A percentile compares a stretch with the other conserved stretches of the same genome.
Evolutionary conservation across 2,113 vertebrate species (phyloP).

Genomic region (Calypte anna): DNA sequence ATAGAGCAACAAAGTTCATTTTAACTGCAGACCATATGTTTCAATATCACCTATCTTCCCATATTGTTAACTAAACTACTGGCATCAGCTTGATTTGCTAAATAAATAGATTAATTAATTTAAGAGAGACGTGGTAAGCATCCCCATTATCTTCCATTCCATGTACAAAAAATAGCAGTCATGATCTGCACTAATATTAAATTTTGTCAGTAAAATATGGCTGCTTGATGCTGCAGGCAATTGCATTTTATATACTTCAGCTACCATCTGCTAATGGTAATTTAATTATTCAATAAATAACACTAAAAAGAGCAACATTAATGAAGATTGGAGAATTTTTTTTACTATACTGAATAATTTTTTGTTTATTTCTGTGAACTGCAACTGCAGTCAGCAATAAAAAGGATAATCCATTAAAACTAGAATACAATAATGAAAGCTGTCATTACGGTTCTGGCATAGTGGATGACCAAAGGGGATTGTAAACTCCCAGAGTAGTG

Average conservation of each 20-base stretch:
- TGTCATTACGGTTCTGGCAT: slow-evolving; percentile 13
- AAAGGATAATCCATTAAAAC: slow-evolving; percentile 56
- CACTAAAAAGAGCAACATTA: slow-evolving; percentile 63
- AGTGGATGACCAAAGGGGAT: not conserved
- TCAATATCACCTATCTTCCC: slow-evolving; percentile 11
- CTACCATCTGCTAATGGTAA: slow-evolving; percentile 64
- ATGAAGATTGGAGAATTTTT: slow-evolving; percentile 64
- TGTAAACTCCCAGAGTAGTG: slow-evolving; percentile 33
- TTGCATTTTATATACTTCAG: slow-evolving; percentile 64
- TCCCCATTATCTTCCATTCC: slow-evolving; percentile 31
- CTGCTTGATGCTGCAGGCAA: slow-evolving; percentile 46
- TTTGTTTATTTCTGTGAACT: slow-evolving; percentile 50
- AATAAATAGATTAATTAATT: slow-evolving; percentile 67
- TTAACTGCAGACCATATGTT: slow-evolving; percentile 24
- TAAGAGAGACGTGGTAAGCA: not conserved
- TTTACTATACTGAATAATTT: slow-evolving; percentile 52
- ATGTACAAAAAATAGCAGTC: slow-evolving; percentile 34
- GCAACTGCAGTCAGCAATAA: slow-evolving; percentile 51
- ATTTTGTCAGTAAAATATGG: slow-evolving; percentile 57
- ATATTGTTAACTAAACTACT: slow-evolving; percentile 41
- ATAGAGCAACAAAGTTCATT: not conserved
- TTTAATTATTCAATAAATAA: slow-evolving; percentile 74
- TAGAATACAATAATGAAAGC: slow-evolving; percentile 29
- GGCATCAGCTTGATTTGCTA: slow-evolving; percentile 40
- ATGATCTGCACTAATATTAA: slow-evolving; percentile 54